Evolutionary conservation across 2,888 invertebrate genomes (phyloP), one percentile per base, ranked within the genome.

Genomic region (Ectemnius lituratus): DNA sequence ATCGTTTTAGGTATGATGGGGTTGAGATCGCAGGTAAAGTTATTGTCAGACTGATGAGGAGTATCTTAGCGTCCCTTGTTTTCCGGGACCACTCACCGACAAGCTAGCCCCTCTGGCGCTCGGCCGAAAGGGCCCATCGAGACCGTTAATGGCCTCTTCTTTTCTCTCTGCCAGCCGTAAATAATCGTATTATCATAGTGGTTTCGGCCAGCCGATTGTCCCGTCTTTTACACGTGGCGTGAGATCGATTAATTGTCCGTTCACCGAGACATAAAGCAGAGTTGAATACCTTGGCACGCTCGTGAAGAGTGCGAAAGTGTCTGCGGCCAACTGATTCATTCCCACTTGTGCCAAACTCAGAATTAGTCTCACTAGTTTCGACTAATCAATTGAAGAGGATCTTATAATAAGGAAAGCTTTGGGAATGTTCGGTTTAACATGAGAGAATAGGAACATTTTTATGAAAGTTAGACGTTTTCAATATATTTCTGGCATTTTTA

Each of bases 71-170:
- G 65, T 75, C 70, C 70, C 68, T 74, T 46, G 67, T 70, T 80
- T 80, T 68, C 67, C 49, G 61, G 61, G 49, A 59, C 46, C 63
- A 62, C 49, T 67, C 37, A 13, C 49, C 49, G 62, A 56, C 49
- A 61, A 13, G 20, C 18, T 20, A 18, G 37, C 52, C 65, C 73
- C 37, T 37, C 23, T 37, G 37, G 37, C 37, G 23, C 37, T 5
- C 37, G 37, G 8, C 49, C 64, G 64, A 68, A 62, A 47, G 66
- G 66, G 57, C 62, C 28, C 58, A 66, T 65, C 71, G 70, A 23
- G 66, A 76, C 80, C 78, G 82, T 80, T 82, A 82, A 78, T 78
- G 62, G 76, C 64, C 59, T 46, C 70, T 60, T 73, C 78, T 78
- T 72, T 69, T 70, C 79, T 72, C 63, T 71, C 67, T 49, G 47